These are phyloP conservation scores for Vidua macroura DNA, from an alignment of 2,113 vertebrate genomes.

Conservation along the genomic window DNA sequence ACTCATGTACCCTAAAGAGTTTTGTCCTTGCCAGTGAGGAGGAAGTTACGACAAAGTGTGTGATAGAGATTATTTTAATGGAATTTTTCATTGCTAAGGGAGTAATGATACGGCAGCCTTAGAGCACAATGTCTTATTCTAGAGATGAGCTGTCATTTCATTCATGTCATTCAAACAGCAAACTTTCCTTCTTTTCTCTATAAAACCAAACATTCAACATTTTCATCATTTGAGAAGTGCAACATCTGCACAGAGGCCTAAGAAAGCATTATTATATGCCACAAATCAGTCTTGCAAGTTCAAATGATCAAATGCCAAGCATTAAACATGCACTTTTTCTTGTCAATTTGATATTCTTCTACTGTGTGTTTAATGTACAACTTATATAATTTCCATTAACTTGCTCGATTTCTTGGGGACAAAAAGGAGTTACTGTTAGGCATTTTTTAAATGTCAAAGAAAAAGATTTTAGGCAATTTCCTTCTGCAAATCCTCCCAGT, in stretches of 20 bases:
- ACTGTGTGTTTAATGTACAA: constrained; percentile 12
- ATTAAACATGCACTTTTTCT: constrained; percentile 60
- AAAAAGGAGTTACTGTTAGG: neutral
- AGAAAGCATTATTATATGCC: constrained; percentile 63
- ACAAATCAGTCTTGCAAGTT: constrained; percentile 57
- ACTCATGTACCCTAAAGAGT: neutral
- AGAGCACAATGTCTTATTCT: constrained; percentile 27
- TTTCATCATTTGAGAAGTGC: constrained; percentile 51
- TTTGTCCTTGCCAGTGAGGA: constrained; percentile 43
- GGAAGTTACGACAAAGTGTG: neutral
- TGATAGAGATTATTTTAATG: constrained; percentile 48
- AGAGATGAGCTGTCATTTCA: constrained; percentile 65
- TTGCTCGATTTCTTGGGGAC: neutral
- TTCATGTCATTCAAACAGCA: constrained; percentile 55
- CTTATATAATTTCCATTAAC: constrained; percentile 28
- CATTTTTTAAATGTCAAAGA: neutral
- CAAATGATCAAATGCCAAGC: constrained; percentile 60
- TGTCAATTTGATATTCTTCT: constrained; percentile 56
- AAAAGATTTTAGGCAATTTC: neutral
- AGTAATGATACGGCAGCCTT: constrained; percentile 57
- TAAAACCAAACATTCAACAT: constrained; percentile 33
- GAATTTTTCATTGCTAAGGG: constrained; percentile 60
- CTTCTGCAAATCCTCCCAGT: neutral
- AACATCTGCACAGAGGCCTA: constrained; percentile 41
- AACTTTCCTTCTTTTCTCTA: constrained; percentile 20